phyloP scores from a whole-genome alignment of 1,140 invertebrate species.

The Zelostemma sp. region DNA sequence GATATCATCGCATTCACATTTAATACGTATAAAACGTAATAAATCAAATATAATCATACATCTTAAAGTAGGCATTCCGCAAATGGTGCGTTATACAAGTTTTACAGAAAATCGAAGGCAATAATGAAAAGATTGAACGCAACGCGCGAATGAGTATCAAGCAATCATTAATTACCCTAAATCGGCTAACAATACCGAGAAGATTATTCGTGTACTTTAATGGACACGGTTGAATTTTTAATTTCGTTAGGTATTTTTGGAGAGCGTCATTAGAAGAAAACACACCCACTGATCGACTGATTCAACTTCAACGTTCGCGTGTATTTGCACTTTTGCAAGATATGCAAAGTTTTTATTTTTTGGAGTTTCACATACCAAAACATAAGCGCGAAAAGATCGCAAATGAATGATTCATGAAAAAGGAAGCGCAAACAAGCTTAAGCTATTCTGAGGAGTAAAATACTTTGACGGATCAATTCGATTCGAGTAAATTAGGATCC shows the following conservation, averaged over 20 bases:
- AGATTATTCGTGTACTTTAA: slow-evolving; percentile 8
- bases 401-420: no score
- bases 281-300: no score
- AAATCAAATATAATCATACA: slow-evolving; percentile 40
- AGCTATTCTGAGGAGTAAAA: no score
- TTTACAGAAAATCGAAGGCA: slow-evolving; percentile 15
- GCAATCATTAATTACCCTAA: slow-evolving; percentile 33
- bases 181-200: slow-evolving; percentile 24
- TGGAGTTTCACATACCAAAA: no score
- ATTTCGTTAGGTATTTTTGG: background rate
- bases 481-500: slow-evolving; percentile 22
- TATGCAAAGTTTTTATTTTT: no score
- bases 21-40: slow-evolving; percentile 55
- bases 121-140: slow-evolving; percentile 22
- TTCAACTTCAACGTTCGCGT: no score
- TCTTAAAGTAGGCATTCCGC: slow-evolving; percentile 19
- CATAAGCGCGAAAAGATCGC: no score
- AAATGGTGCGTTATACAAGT: slow-evolving; percentile 32
- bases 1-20: slow-evolving; percentile 47
- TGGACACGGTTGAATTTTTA: slow-evolving; percentile 15
- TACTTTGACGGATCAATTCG: slow-evolving; percentile 1
- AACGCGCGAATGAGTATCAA: slow-evolving; percentile 23
- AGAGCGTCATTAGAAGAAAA: no score
- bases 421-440: no score
- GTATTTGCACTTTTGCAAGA: no score